Evolutionary conservation across 2,888 invertebrate species (phyloP).

Genomic region (Drosophila mayaguana): DNA sequence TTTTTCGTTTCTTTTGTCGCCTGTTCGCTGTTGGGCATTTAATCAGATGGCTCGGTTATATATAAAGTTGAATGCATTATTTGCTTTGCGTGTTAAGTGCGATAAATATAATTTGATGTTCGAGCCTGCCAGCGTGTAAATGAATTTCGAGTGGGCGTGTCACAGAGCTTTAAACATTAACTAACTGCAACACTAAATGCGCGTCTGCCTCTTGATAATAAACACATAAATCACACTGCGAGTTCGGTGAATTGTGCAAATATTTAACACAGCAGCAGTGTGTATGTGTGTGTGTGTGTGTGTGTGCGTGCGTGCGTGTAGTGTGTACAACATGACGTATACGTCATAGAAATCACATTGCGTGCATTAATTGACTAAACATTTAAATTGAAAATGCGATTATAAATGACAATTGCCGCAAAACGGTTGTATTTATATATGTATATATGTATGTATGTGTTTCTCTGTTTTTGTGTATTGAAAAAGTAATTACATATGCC

Average conservation of each 20-base stretch:
- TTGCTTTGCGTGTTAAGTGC: slow-evolving; percentile 73
- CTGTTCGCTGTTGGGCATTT: slow-evolving; percentile 31
- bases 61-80: slow-evolving; percentile 48
- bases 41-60: slow-evolving; percentile 39
- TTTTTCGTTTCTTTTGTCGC: slow-evolving; percentile 42
- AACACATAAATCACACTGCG: slow-evolving; percentile 69
- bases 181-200: slow-evolving; percentile 59
- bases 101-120: slow-evolving; percentile 76
- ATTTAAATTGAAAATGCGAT: slow-evolving; percentile 74
- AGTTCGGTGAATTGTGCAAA: slow-evolving; percentile 53
- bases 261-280: slow-evolving; percentile 38
- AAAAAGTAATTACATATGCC: slow-evolving; percentile 64
- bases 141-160: slow-evolving; percentile 36
- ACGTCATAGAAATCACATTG: slow-evolving; percentile 42
- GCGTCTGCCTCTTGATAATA: slow-evolving; percentile 61
- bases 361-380: slow-evolving; percentile 69
- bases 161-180: slow-evolving; percentile 41
- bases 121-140: slow-evolving; percentile 26
- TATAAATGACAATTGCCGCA: slow-evolving; percentile 58
- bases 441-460: not conserved
- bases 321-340: slow-evolving; percentile 54
- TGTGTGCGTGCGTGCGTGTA: not conserved
- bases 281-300: not conserved
- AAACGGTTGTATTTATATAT: slow-evolving; percentile 1
- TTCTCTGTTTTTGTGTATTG: slow-evolving; percentile 17